Evolutionary conservation across 2,797 vertebrate genomes (phyloP).

Genomic region (Bryconaethiops microstoma): DNA sequence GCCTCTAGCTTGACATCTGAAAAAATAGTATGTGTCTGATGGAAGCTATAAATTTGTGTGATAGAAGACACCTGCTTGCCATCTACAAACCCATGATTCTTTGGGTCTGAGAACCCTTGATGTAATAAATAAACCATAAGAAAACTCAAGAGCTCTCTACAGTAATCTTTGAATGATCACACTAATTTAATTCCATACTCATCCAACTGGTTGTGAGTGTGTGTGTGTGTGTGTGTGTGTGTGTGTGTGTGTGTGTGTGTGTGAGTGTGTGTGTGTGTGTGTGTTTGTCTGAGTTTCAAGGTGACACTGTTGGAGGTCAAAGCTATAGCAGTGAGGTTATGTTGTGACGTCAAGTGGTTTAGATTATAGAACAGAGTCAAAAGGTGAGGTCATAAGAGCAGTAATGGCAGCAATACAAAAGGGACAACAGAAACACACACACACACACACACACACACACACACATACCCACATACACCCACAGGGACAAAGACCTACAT

Average conservation of each 20-base stretch:
- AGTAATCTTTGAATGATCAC: neutral
- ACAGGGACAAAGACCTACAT: neutral
- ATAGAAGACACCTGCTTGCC: constrained; percentile 5
- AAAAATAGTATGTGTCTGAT: constrained; percentile 12
- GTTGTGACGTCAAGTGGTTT: neutral
- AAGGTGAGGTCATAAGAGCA: neutral
- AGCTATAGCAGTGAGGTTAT: neutral
- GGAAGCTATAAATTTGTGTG: constrained; percentile 20
- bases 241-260: neutral
- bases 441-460: too few relatives aligned
- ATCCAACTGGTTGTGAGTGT: neutral
- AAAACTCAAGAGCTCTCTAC: neutral
- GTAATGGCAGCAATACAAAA: neutral
- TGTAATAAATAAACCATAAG: neutral
- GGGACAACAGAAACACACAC: neutral
- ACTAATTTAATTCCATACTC: neutral
- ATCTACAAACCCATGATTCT: constrained; percentile 16
- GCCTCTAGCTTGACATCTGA: constrained; percentile 21
- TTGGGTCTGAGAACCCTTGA: neutral
- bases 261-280: neutral
- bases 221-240: neutral
- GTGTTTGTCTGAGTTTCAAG: neutral
- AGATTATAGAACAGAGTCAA: constrained; percentile 2
- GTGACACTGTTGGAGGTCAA: constrained; percentile 6
- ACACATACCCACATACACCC: neutral